Evolutionary conservation across 2,888 invertebrate genomes (phyloP).

Genomic region (Eupithecia inturbata): DNA sequence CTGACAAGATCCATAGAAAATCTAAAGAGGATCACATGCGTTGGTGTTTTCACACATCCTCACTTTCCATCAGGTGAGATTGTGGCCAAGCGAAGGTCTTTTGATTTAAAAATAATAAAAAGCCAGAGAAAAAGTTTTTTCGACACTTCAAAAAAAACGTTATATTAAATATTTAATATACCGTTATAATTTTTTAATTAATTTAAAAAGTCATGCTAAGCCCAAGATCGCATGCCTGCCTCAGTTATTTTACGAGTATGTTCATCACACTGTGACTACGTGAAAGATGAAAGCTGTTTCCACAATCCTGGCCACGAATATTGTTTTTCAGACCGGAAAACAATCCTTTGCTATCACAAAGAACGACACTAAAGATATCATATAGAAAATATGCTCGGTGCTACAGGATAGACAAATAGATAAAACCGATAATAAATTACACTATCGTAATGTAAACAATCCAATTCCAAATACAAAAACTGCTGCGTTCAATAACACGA

Average conservation of each 20-base stretch:
- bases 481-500: conserved; percentile 10
- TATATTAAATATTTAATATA: no score
- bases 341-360: conserved; percentile 6
- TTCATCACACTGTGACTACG: conserved; percentile 27
- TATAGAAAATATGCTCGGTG: not conserved
- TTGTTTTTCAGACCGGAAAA: conserved; percentile 24
- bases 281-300: conserved; percentile 19
- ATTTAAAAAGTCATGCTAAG: conserved; percentile 17
- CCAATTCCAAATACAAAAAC: conserved; percentile 26
- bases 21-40: not conserved
- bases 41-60: not conserved
- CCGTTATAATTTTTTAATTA: not conserved
- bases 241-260: conserved; percentile 23
- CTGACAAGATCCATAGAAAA: not conserved
- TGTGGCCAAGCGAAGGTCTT: not conserved
- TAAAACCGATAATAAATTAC: conserved; percentile 7
- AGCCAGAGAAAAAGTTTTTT: not conserved
- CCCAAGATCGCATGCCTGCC: conserved; percentile 25
- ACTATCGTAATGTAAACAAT: conserved; percentile 16
- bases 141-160: not conserved
- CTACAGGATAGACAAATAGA: not conserved
- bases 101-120: not conserved
- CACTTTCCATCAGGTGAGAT: not conserved
- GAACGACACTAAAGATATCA: not conserved
- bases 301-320: conserved; percentile 6